phyloP scores from a whole-genome alignment of 2,888 invertebrate genomes.

The Trissolcus japonicus region DNA sequence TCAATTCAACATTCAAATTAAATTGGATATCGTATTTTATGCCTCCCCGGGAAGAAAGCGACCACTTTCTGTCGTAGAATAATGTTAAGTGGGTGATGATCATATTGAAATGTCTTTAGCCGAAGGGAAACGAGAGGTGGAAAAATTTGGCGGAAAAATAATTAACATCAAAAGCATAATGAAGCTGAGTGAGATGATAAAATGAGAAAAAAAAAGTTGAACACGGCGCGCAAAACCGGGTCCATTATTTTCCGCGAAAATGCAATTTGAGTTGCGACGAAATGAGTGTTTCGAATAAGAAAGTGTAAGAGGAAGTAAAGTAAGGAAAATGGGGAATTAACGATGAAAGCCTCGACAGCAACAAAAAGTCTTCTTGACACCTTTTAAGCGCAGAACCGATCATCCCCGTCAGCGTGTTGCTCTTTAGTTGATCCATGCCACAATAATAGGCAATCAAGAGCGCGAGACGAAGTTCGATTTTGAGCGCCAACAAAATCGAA shows the following conservation, averaged over 20 bases:
- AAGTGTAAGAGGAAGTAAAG: constrained; percentile 36
- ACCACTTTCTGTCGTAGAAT: too few relatives aligned
- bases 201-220: constrained; percentile 4
- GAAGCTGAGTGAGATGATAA: constrained; percentile 3
- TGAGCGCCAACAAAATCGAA: constrained; percentile 14
- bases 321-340: constrained; percentile 54
- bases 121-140: too few relatives aligned
- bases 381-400: constrained; percentile 67
- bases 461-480: constrained; percentile 39
- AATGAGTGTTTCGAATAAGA: constrained; percentile 44
- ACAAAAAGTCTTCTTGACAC: constrained; percentile 71
- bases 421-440: constrained; percentile 45
- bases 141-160: constrained; percentile 10
- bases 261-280: constrained; percentile 47
- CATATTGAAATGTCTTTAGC: too few relatives aligned
- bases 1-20: too few relatives aligned
- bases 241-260: constrained; percentile 49
- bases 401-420: constrained; percentile 54
- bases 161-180: constrained; percentile 19
- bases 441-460: constrained; percentile 54
- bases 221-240: constrained; percentile 6
- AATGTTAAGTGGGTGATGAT: too few relatives aligned
- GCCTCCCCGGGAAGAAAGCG: too few relatives aligned
- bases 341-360: constrained; percentile 63
- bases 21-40: too few relatives aligned